A percentile compares a stretch with the other conserved stretches of the same genome.
phyloP scores from a whole-genome alignment of 2,797 vertebrate species.

The Phaenicophaeus curvirostris region DNA sequence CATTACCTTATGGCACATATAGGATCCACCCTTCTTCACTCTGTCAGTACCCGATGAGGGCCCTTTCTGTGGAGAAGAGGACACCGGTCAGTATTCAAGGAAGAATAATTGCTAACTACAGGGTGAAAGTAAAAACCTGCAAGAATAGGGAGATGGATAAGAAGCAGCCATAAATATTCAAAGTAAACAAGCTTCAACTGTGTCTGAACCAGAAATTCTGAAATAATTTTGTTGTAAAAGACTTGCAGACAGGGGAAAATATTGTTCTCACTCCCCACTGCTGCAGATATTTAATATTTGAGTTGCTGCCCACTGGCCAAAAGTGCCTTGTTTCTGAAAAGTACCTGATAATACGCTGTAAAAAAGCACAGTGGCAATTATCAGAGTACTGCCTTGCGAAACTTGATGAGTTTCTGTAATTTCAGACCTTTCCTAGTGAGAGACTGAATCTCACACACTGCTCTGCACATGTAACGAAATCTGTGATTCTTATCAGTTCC shows the following conservation, averaged over 20 bases:
- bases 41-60: conserved; percentile 86
- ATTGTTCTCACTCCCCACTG: neutral
- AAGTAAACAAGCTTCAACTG: neutral
- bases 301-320: neutral
- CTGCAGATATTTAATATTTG: neutral
- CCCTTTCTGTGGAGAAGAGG: conserved; percentile 81
- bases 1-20: conserved; percentile 98
- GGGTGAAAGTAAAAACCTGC: neutral
- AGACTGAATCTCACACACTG: neutral
- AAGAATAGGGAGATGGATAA: rapidly evolving
- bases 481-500: neutral
- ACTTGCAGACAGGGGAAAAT: neutral
- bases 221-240: neutral
- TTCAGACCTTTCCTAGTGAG: neutral
- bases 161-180: neutral
- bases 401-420: neutral
- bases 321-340: neutral
- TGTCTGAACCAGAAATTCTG: neutral
- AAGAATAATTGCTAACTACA: neutral
- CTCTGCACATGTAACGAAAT: rapidly evolving
- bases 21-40: conserved; percentile 99
- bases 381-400: too few relatives aligned
- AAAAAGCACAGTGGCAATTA: neutral
- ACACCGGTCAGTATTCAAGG: neutral
- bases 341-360: rapidly evolving